Evolutionary conservation across 2,113 vertebrate genomes (phyloP).

Genomic region (Clarias magur): DNA sequence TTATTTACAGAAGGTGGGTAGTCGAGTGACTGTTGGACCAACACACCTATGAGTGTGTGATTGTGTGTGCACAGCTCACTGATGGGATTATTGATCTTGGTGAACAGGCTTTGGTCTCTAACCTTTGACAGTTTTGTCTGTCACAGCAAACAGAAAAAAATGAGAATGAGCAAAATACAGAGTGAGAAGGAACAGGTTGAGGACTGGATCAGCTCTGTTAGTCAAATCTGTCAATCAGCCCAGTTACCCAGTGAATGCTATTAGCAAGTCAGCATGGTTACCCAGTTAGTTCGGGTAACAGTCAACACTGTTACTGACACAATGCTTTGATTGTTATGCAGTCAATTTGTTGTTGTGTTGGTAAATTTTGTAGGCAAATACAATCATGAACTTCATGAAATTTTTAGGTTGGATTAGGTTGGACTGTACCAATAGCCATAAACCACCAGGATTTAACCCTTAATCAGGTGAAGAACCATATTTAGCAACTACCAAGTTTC

Average conservation of each 20-base stretch:
- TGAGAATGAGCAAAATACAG: constrained; percentile 1
- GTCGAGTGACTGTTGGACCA: constrained; percentile 13
- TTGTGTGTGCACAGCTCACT: constrained; percentile 24
- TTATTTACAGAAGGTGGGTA: constrained; percentile 38
- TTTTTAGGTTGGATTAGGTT: not conserved
- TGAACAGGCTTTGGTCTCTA: constrained; percentile 44
- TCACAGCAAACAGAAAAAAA: constrained; percentile 38
- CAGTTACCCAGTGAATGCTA: not conserved
- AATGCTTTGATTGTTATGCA: not conserved
- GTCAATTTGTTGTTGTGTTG: not conserved
- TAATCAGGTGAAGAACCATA: no score
- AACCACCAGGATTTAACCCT: not conserved
- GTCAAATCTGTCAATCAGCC: not conserved
- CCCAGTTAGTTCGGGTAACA: not conserved
- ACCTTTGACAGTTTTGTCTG: constrained; percentile 45
- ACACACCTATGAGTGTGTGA: constrained; percentile 19
- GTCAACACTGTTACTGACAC: not conserved
- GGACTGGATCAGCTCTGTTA: not conserved
- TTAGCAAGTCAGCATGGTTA: not conserved
- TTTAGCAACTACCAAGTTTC: no score
- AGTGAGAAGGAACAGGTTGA: not conserved
- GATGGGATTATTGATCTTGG: constrained; percentile 36
- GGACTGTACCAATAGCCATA: not conserved
- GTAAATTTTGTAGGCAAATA: not conserved
- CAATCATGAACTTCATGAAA: no score